Conservation (phyloP, 1,140 invertebrate species). For the Mylabris phalerata region DNA sequence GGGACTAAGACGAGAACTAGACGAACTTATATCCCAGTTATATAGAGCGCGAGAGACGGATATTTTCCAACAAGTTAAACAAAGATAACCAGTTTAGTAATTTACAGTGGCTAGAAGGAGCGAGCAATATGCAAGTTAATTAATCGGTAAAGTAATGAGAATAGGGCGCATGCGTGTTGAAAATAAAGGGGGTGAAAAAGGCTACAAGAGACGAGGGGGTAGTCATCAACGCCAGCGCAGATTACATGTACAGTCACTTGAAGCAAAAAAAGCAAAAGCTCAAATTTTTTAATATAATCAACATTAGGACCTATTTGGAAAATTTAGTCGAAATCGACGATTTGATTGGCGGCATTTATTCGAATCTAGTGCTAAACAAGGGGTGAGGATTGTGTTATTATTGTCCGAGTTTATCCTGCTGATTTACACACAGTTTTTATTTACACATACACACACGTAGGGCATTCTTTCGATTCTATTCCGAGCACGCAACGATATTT, state of each 20-base stretch:
- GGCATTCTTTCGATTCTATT: conserved; percentile 1
- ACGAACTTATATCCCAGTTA: conserved; percentile 17
- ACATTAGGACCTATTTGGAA: no score
- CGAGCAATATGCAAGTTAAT: conserved; percentile 44
- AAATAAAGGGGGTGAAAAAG: no score
- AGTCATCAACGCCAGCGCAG: conserved; percentile 40
- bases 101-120: conserved; percentile 40
- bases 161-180: conserved; percentile 37
- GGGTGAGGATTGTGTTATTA: no score
- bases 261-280: conserved; percentile 22
- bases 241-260: conserved; percentile 30
- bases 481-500: no score
- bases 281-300: conserved; percentile 18
- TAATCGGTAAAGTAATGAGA: conserved; percentile 45
- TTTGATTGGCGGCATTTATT: no score
- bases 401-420: no score
- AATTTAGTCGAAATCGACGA: no score
- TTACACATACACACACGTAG: not conserved
- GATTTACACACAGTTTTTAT: no score
- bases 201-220: conserved; percentile 15
- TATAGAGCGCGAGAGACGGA: conserved; percentile 19
- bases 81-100: conserved; percentile 19
- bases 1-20: conserved; percentile 31
- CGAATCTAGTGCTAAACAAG: no score
- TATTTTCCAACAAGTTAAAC: conserved; percentile 8